These are phyloP conservation scores for Myiagra hebetior DNA, from an alignment of 2,113 vertebrate species.

Conservation along the genomic window DNA sequence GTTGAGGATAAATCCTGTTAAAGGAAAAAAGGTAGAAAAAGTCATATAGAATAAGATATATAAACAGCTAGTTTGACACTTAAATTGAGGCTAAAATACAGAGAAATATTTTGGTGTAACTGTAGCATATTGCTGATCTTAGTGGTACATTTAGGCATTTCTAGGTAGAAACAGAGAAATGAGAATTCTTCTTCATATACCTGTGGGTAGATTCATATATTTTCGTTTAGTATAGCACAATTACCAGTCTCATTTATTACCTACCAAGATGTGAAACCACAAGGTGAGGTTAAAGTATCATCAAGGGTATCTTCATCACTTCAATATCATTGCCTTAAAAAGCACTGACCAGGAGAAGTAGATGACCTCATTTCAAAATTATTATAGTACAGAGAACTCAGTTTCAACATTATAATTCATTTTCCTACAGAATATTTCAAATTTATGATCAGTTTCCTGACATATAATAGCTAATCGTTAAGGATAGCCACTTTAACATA, in stretches of 20 bases:
- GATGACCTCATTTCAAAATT: slow-evolving; percentile 88
- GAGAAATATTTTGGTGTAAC: background rate
- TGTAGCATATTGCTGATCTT: background rate
- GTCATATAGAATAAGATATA: background rate
- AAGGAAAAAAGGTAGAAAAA: background rate
- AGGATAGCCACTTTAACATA: slow-evolving; percentile 88
- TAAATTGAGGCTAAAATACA: background rate
- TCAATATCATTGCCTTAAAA: slow-evolving; percentile 91
- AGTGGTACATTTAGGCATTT: background rate
- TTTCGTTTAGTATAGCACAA: slow-evolving; percentile 83
- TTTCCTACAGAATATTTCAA: slow-evolving; percentile 83
- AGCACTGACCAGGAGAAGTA: slow-evolving; percentile 84
- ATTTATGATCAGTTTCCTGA: slow-evolving; percentile 83
- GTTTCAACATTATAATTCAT: slow-evolving; percentile 89
- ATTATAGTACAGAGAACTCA: slow-evolving; percentile 85
- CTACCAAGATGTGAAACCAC: slow-evolving; percentile 80
- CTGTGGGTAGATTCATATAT: slow-evolving; percentile 71
- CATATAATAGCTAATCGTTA: slow-evolving; percentile 83
- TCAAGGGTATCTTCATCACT: slow-evolving; percentile 88
- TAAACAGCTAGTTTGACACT: background rate
- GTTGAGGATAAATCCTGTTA: background rate
- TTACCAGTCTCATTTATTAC: slow-evolving; percentile 89
- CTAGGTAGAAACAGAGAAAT: background rate
- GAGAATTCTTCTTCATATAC: background rate
- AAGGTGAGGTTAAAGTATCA: slow-evolving; percentile 83